phyloP scores from a whole-genome alignment of 1,140 invertebrate genomes.

The Pseudomyrmex concolor region DNA sequence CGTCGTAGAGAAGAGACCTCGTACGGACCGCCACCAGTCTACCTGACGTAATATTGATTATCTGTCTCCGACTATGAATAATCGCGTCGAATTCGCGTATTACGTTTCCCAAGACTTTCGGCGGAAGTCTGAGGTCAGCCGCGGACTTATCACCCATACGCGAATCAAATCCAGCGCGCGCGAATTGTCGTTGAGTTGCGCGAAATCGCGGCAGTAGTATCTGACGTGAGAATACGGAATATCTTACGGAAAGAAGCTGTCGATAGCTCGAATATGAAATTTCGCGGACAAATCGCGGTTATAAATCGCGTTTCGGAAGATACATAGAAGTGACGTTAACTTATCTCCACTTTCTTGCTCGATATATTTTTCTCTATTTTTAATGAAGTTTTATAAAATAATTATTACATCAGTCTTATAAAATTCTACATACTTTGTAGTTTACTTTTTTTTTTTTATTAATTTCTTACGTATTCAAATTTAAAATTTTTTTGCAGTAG shows the following conservation, averaged over 20 bases:
- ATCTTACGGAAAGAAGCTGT: slow-evolving; percentile 13
- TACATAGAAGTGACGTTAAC: slow-evolving; percentile 24
- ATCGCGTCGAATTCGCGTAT: slow-evolving; percentile 74
- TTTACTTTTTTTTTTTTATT: neutral
- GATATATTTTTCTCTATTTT: neutral
- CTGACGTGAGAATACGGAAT: slow-evolving; percentile 31
- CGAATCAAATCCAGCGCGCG: slow-evolving; percentile 35
- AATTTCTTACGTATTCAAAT: neutral
- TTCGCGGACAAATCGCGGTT: slow-evolving; percentile 32
- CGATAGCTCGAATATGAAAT: slow-evolving; percentile 47
- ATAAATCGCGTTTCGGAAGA: slow-evolving; percentile 34
- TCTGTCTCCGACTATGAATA: slow-evolving; percentile 77
- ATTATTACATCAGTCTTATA: neutral
- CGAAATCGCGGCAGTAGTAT: slow-evolving; percentile 40
- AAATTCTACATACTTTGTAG: neutral
- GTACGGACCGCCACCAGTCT: slow-evolving; percentile 68
- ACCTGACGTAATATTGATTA: slow-evolving; percentile 73
- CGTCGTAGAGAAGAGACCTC: slow-evolving; percentile 68
- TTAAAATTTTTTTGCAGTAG: neutral
- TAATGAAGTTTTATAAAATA: neutral
- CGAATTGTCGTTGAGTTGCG: slow-evolving; percentile 19
- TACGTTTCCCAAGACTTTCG: slow-evolving; percentile 65
- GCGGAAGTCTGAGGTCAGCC: slow-evolving; percentile 66
- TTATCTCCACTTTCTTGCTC: slow-evolving; percentile 28
- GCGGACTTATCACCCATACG: slow-evolving; percentile 52